These are phyloP conservation scores for Cristatella mucedo DNA, from an alignment of 2,888 invertebrate genomes.

Conservation along the genomic window DNA sequence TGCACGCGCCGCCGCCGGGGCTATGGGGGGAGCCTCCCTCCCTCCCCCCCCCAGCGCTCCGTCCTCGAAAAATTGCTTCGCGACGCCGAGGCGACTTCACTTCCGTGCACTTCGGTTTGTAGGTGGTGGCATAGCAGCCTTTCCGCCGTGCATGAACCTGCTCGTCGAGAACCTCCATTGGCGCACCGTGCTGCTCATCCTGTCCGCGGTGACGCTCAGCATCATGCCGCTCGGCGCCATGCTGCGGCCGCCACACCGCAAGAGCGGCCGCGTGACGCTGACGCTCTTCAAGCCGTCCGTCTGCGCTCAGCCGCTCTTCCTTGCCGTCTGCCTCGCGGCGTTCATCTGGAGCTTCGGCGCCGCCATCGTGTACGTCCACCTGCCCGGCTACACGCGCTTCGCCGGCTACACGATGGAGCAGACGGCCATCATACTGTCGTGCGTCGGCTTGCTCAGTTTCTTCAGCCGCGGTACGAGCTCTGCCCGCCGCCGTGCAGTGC, in stretches of 20 bases:
- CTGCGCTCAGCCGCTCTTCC: constrained; percentile 6
- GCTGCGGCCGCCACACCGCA: constrained; percentile 19
- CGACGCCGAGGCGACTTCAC: too few relatives aligned
- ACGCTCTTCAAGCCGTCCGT: too few relatives aligned
- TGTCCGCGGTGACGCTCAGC: constrained; percentile 23
- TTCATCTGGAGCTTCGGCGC: constrained; percentile 8
- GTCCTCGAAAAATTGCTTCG: too few relatives aligned
- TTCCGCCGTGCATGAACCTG: constrained; percentile 22
- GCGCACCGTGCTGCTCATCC: constrained; percentile 23
- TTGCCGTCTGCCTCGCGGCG: constrained; percentile 5
- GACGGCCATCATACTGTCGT: constrained; percentile 7
- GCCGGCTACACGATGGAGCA: neutral
- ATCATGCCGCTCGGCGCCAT: constrained; percentile 26
- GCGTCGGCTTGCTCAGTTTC: constrained; percentile 4
- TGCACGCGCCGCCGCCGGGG: too few relatives aligned
- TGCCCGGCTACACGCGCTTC: neutral
- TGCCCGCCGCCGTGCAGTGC: too few relatives aligned
- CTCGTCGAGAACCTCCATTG: constrained; percentile 22
- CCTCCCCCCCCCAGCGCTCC: too few relatives aligned
- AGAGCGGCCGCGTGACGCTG: too few relatives aligned
- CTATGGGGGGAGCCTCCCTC: too few relatives aligned
- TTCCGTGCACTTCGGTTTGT: too few relatives aligned
- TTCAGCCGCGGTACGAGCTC: constrained; percentile 6
- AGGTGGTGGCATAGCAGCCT: constrained; percentile 25
- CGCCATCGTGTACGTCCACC: constrained; percentile 8